phyloP scores from a whole-genome alignment of 2,113 vertebrate genomes.

The Epinephelus moara region DNA sequence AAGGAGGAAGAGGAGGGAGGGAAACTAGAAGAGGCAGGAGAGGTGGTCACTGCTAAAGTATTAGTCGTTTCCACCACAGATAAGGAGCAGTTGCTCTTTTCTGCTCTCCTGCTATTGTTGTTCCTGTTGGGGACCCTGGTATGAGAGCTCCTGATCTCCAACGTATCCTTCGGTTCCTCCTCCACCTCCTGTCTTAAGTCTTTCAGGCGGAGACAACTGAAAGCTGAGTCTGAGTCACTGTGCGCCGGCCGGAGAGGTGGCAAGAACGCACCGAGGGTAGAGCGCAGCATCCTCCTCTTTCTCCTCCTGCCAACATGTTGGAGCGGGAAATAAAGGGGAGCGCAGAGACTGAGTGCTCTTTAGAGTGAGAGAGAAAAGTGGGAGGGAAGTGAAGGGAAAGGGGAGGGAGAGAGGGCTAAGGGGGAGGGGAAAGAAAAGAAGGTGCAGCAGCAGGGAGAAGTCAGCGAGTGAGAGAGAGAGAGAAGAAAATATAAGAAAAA shows the following conservation, averaged over 20 bases:
- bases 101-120: slow-evolving; percentile 64
- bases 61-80: slow-evolving; percentile 71
- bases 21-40: slow-evolving; percentile 46
- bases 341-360: slow-evolving; percentile 72
- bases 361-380: slow-evolving; percentile 73
- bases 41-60: slow-evolving; percentile 60
- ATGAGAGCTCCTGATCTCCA: slow-evolving; percentile 65
- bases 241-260: slow-evolving; percentile 73
- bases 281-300: slow-evolving; percentile 81
- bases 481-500: slow-evolving; percentile 20
- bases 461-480: slow-evolving; percentile 40
- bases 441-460: slow-evolving; percentile 58
- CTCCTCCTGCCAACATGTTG: slow-evolving; percentile 83
- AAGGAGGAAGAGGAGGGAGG: slow-evolving; percentile 59
- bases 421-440: slow-evolving; percentile 64
- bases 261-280: slow-evolving; percentile 75
- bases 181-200: slow-evolving; percentile 69
- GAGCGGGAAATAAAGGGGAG: slow-evolving; percentile 77
- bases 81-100: slow-evolving; percentile 66
- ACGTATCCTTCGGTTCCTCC: slow-evolving; percentile 52
- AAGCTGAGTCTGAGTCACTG: slow-evolving; percentile 69
- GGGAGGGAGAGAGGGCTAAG: slow-evolving; percentile 61
- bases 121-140: slow-evolving; percentile 63
- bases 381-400: slow-evolving; percentile 69
- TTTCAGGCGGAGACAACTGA: slow-evolving; percentile 74